phyloP scores from a whole-genome alignment of 2,797 vertebrate genomes.

The Cirrhinus molitorella region DNA sequence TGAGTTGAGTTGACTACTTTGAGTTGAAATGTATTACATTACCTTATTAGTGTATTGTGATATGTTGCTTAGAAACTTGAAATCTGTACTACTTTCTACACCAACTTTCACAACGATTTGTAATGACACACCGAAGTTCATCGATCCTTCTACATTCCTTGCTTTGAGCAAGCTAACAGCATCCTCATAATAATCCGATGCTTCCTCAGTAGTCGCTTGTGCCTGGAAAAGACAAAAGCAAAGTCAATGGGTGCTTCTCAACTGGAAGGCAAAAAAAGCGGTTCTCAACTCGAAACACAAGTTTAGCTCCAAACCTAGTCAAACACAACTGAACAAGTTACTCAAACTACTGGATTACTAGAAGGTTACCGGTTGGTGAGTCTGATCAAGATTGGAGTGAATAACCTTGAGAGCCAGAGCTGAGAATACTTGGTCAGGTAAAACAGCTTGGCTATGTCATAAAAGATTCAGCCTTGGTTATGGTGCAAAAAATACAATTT shows the following conservation, averaged over 20 bases:
- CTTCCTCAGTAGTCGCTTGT: slow-evolving; percentile 82
- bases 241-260: not conserved
- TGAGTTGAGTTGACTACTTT: not conserved
- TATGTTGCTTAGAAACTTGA: slow-evolving; percentile 76
- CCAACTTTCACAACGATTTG: slow-evolving; percentile 71
- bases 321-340: too few species aligned
- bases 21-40: slow-evolving; percentile 47
- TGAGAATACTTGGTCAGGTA: not conserved
- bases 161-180: slow-evolving; percentile 76
- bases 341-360: too few species aligned
- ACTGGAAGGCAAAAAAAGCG: not conserved
- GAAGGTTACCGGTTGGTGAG: too few species aligned
- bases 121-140: slow-evolving; percentile 45
- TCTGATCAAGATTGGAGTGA: too few species aligned
- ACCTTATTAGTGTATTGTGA: slow-evolving; percentile 81
- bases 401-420: too few species aligned
- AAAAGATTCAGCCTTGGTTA: not conserved
- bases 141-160: slow-evolving; percentile 63
- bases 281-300: too few species aligned
- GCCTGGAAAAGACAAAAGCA: slow-evolving; percentile 75
- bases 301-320: too few species aligned
- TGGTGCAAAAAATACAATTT: not conserved
- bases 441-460: not conserved
- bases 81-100: slow-evolving; percentile 3
- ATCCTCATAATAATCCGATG: slow-evolving; percentile 80